Evolutionary conservation across 1,140 invertebrate genomes (phyloP).

Genomic region (Steinernema khuongi): DNA sequence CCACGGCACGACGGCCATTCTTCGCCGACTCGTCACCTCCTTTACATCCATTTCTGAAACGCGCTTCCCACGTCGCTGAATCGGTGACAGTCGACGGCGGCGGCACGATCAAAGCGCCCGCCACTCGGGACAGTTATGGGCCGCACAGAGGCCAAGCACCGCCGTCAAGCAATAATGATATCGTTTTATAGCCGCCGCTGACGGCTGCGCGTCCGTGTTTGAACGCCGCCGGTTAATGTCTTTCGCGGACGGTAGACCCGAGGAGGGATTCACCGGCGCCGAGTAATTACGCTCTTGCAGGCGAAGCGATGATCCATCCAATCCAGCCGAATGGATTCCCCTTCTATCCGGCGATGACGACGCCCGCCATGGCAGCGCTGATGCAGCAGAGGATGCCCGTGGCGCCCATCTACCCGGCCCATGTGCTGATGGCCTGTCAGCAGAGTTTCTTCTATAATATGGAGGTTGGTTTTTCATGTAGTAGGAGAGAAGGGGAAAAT

Average conservation of each 20-base stretch:
- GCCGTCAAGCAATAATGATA: constrained; percentile 9
- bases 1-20: not conserved
- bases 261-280: not conserved
- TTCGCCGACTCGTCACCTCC: not conserved
- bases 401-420: no score
- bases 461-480: not conserved
- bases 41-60: not conserved
- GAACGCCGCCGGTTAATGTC: not conserved
- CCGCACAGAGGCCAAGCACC: not conserved
- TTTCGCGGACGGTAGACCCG: no score
- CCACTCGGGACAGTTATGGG: not conserved
- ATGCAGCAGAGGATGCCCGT: not conserved
- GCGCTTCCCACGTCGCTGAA: not conserved
- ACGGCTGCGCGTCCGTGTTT: not conserved
- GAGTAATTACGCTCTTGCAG: not conserved
- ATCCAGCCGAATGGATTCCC: not conserved
- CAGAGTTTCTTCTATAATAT: not conserved
- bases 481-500: no score
- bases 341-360: not conserved
- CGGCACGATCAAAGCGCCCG: constrained; percentile 6
- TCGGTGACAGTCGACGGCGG: not conserved
- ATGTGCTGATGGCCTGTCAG: not conserved
- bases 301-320: not conserved
- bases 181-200: constrained; percentile 1
- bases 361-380: no score